These are phyloP conservation scores for Polypedilum pembai DNA, from an alignment of 1,140 invertebrate genomes.

Conservation along the genomic window DNA sequence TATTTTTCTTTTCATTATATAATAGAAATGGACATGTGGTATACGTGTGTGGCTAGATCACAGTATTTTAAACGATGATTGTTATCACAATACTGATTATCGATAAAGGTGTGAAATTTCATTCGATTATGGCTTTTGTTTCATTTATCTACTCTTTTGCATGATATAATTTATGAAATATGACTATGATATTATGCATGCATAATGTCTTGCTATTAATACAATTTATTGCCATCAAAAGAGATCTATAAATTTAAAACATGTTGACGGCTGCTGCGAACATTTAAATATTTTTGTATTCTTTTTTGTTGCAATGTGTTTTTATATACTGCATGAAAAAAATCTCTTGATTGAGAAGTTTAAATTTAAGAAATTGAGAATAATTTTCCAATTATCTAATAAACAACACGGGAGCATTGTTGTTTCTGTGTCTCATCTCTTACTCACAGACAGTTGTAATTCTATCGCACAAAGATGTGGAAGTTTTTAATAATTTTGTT, in stretches of 20 bases:
- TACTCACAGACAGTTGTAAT: no score
- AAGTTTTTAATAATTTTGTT: no score
- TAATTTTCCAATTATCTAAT: no score
- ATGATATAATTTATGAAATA: slow-evolving; percentile 14
- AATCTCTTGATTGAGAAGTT: no score
- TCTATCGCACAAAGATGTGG: no score
- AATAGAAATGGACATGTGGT: background rate
- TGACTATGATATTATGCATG: slow-evolving; percentile 11
- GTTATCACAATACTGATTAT: slow-evolving; percentile 4
- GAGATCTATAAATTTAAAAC: background rate
- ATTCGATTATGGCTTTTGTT: background rate
- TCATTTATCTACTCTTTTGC: background rate
- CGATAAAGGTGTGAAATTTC: background rate
- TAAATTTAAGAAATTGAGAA: no score
- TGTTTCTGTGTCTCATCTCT: no score
- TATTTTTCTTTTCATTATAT: background rate
- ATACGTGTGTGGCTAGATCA: background rate
- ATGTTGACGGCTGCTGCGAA: no score
- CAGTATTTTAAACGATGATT: background rate
- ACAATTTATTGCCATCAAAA: background rate
- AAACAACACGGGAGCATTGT: no score
- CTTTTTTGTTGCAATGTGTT: no score
- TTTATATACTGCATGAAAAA: no score
- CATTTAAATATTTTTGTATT: no score
- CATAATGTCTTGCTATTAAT: background rate